Percentiles rank a stretch among this genome's conserved stretches.
phyloP scores from a whole-genome alignment of 2,113 vertebrate genomes.

The Tapirus terrestris region DNA sequence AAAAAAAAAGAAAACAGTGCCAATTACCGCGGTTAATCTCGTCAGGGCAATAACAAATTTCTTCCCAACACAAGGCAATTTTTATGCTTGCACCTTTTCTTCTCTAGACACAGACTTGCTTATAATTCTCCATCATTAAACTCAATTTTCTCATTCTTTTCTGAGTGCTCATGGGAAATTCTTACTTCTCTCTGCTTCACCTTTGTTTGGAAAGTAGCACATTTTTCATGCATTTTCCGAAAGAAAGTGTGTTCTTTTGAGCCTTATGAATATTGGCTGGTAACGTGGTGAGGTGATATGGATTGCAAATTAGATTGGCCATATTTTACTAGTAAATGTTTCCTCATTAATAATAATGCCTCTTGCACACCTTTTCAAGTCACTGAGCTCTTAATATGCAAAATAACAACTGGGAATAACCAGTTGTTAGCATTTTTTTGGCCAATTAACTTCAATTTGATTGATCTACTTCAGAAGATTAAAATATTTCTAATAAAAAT shows the following conservation, averaged over 20 bases:
- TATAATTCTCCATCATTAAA: slow-evolving; percentile 69
- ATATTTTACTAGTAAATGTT: not conserved
- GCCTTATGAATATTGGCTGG: not conserved
- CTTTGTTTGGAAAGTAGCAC: not conserved
- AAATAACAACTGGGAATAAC: slow-evolving; percentile 28
- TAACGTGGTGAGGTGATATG: not conserved
- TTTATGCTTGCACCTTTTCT: slow-evolving; percentile 78
- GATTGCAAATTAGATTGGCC: not conserved
- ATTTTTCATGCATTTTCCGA: not conserved
- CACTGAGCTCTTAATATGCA: slow-evolving; percentile 15
- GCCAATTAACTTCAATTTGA: slow-evolving; percentile 49
- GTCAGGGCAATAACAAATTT: slow-evolving; percentile 88
- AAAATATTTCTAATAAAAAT: slow-evolving; percentile 61
- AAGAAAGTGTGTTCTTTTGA: not conserved
- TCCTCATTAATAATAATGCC: not conserved
- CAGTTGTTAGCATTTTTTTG: slow-evolving; percentile 24
- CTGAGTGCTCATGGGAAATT: not conserved
- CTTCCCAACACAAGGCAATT: slow-evolving; percentile 82
- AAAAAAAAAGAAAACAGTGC: slow-evolving; percentile 57
- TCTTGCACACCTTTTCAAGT: not conserved
- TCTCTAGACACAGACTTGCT: slow-evolving; percentile 66
- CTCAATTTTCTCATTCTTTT: slow-evolving; percentile 50
- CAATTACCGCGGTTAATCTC: slow-evolving; percentile 90
- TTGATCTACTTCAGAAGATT: not conserved
- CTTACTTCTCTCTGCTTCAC: not conserved